Conservation (phyloP, 1,140 invertebrate species). For the Lucilia cuprina region DNA sequence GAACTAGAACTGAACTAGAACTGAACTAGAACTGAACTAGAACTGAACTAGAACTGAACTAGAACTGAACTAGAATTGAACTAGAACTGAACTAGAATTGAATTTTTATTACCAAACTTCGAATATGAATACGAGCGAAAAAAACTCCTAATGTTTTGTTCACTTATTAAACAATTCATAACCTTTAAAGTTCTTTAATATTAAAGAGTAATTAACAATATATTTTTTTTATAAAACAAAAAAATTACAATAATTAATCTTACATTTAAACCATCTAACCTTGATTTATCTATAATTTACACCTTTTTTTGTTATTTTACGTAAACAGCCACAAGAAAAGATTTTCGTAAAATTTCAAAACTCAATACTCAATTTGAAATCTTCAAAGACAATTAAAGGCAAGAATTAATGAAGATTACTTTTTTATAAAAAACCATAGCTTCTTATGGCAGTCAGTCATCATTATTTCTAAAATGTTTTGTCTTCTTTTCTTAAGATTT, state of each 20-base stretch:
- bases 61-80: no score
- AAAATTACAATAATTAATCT: neutral
- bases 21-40: no score
- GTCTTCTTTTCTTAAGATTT: neutral
- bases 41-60: no score
- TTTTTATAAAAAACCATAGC: neutral
- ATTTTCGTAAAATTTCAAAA: neutral
- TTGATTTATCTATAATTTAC: slow-evolving; percentile 5
- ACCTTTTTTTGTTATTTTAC: neutral
- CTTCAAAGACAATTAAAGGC: neutral
- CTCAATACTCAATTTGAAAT: neutral
- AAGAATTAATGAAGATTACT: slow-evolving; percentile 30
- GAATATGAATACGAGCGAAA: no score
- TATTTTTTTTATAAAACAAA: neutral
- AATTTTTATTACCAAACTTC: no score
- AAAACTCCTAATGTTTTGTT: neutral
- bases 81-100: no score
- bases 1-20: no score
- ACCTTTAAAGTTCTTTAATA: neutral
- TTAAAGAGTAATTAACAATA: neutral
- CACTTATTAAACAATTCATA: neutral
- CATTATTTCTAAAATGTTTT: neutral
- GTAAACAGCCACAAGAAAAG: neutral
- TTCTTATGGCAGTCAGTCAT: slow-evolving; percentile 9
- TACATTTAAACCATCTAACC: neutral